Base-by-base conservation (phyloP, 2,113 vertebrate species). In the Ammospiza nelsoni region DNA sequence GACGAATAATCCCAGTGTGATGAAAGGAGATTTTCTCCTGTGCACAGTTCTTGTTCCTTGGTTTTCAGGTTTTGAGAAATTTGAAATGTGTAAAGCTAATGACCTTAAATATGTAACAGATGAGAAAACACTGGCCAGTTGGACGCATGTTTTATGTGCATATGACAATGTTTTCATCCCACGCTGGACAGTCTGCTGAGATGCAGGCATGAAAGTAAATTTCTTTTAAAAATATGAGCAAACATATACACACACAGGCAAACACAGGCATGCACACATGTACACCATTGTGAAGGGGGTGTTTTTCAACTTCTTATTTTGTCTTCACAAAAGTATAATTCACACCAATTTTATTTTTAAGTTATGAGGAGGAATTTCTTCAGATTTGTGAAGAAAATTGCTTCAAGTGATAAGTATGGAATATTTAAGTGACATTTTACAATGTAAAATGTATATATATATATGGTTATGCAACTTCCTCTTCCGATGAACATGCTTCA, bases 111-210 rank as follows among this genome's bases (percentile, higher is more conserved):
- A 27, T 52, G 52, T 57, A 92, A 65, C 74, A 95, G 74, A 92
- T 51, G 62, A 94, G 61, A 90, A 97, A 96, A 91, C 3, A 1
- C 85, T 62, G 63, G 68, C 78, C 79, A 48, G 49, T 39, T 88
- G 75, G 71, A 51, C 25, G 3, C 20, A 0, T 18, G n/a, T 72
- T 72, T 92, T 81, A 72, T 71, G 59, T 77, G 49, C 51, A 41
- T 89, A 75, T 65, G 69, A 89, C 84, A 93, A 66, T 55, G 31
- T 89, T 96, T 95, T 94, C 76, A 67, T 93, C 71, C 55, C 44
- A 86, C 2, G 3, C 31, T 1, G 46, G 76, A 80, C 71, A 87
- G 29, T 35, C 71, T 84, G 63, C 39, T 82, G 33, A 87, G 68
- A 63, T 57, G 49, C 65, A 75, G 20, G 9, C 39, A 63, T 28